A percentile compares a stretch with the other conserved stretches of the same genome.
phyloP scores from a whole-genome alignment of 2,113 vertebrate genomes.

The Petromus typicus region DNA sequence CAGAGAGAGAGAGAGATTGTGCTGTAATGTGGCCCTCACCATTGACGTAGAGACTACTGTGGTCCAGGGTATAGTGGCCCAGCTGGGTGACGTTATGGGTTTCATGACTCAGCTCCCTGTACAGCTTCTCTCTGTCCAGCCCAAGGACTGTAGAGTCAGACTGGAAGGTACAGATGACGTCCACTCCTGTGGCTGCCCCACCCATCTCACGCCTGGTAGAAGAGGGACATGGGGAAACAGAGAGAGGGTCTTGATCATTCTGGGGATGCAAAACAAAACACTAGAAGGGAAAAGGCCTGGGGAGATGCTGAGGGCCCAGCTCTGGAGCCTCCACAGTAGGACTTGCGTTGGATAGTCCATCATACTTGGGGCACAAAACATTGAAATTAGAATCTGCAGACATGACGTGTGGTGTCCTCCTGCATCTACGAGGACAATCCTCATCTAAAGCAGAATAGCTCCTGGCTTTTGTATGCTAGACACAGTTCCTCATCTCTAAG shows the following conservation, averaged over 20 bases:
- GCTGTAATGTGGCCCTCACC: neutral
- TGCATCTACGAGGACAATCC: neutral
- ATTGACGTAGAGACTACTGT: constrained; percentile 68
- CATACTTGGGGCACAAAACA: neutral
- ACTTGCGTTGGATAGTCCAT: neutral
- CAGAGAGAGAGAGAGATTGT: neutral
- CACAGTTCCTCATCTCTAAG: neutral
- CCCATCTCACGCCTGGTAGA: constrained; percentile 48
- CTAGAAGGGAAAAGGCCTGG: neutral
- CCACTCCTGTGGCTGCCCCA: neutral
- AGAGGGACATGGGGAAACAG: neutral
- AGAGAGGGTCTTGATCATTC: neutral
- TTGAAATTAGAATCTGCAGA: neutral
- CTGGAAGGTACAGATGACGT: neutral
- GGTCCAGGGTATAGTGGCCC: constrained; percentile 59
- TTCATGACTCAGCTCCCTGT: constrained; percentile 60
- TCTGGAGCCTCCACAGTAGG: neutral
- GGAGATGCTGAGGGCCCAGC: neutral
- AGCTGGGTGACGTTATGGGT: constrained; percentile 45
- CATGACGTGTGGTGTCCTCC: neutral
- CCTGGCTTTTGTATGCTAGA: neutral
- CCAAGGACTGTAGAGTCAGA: rapidly evolving
- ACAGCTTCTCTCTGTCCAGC: constrained; percentile 61
- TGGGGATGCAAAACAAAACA: neutral
- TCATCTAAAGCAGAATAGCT: neutral